Conservation (phyloP, 1,140 invertebrate genomes). For the Hirudo medicinalis region DNA sequence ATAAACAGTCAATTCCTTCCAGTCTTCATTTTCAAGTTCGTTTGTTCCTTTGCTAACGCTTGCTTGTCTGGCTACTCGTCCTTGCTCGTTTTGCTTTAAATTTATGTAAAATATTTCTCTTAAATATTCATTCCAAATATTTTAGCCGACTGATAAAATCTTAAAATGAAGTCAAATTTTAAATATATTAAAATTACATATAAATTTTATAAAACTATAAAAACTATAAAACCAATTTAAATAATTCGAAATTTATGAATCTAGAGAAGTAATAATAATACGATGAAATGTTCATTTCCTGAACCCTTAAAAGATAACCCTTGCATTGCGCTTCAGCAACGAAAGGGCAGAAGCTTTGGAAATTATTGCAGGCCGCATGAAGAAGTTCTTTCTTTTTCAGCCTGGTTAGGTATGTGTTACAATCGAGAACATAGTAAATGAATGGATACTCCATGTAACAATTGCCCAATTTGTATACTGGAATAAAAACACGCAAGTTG, state of each 20-base stretch:
- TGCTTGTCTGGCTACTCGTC: background rate
- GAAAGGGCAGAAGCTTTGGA: conserved; percentile 12
- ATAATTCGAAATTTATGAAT: too few species aligned
- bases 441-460: conserved; percentile 18
- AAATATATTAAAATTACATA: too few species aligned
- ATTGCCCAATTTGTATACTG: conserved; percentile 7
- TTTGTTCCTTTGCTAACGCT: background rate
- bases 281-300: too few species aligned
- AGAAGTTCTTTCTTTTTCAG: conserved; percentile 2
- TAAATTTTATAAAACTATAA: too few species aligned
- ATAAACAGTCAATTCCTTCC: conserved; percentile 2
- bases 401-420: conserved; percentile 7
- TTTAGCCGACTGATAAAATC: background rate
- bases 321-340: background rate
- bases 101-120: conserved; percentile 1
- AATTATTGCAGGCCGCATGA: background rate
- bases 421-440: conserved; percentile 11
- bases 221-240: too few species aligned
- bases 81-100: background rate
- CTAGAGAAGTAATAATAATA: too few species aligned
- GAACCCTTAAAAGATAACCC: background rate
- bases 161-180: too few species aligned
- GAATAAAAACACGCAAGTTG: background rate
- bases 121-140: background rate
- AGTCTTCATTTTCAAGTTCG: background rate